Percentiles rank a stretch among this genome's conserved stretches.
Evolutionary conservation across 2,113 vertebrate species (phyloP).

Genomic region (Dipodomys stephensi): DNA sequence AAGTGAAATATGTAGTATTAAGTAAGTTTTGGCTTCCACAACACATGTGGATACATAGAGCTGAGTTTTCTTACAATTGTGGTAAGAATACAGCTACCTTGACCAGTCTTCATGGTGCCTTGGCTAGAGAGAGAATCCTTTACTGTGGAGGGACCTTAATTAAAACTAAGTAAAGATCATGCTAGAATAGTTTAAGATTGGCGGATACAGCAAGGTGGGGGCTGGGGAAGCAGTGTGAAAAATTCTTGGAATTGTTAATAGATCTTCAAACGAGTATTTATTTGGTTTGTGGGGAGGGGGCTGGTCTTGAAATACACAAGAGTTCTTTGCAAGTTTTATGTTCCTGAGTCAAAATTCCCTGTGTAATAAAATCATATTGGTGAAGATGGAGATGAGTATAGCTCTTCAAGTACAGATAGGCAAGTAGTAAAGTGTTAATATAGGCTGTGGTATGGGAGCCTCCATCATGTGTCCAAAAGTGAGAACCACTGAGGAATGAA

Average conservation of each 20-base stretch:
- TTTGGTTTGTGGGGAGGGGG: background rate
- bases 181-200: background rate
- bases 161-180: background rate
- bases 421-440: background rate
- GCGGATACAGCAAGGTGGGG: background rate
- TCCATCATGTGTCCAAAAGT: background rate
- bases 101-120: background rate
- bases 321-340: constrained; percentile 14
- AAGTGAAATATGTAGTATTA: background rate
- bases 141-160: background rate
- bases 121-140: background rate
- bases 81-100: background rate
- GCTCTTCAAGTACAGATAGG: background rate
- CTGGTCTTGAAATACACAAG: background rate
- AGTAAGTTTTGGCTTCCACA: background rate
- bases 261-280: background rate
- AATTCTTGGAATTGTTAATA: background rate
- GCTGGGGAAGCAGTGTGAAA: background rate
- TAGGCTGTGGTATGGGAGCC: background rate
- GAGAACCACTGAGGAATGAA: background rate
- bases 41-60: background rate
- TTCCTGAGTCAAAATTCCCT: background rate
- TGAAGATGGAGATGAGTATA: background rate
- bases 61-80: background rate
- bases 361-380: background rate